Evolutionary conservation across 1,140 invertebrate genomes (phyloP), one percentile per base, ranked within the genome.

Genomic region (Heliconius hewitsoni): DNA sequence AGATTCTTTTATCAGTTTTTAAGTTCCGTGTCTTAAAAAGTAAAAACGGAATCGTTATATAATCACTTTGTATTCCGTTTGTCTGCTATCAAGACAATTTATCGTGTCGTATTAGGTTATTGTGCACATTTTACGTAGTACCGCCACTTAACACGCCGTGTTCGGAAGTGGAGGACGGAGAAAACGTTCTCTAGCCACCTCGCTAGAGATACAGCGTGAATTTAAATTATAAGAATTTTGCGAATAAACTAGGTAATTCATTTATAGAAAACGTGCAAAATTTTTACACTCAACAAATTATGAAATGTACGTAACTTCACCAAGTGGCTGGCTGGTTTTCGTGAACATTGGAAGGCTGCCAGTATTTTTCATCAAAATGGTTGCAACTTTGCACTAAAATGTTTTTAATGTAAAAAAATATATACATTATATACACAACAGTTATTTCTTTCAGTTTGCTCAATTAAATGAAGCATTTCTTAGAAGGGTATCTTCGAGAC

Each of bases 351-450:
- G 79, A 27, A 30, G 23, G 42, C 5, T 70, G 70, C 79, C 79
- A 80, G 60, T 80, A 18, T 18, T 77, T 39, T 46, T 66, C 37
- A 72, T 80, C 78, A 80, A 80, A 80, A 80, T 39, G 74, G 50
- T 18, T 52, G 50, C 50, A 52, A 52, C 18, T 19, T 79, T 75
- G 42, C 57, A 76, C 8, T 70, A 23, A 76, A 76, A 77, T 71
- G 66, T 37, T 71, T 52, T 52, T 34, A 66, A 77, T 78, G 52
- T 71, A 73, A 34, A 16, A 72, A 72, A 76, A 80, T 76, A 80
- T 71, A 46, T 42, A 37, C 6, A 75, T 73, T 42, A 37, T 4
- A 75, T 76, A 66, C 60, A 39, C 55, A 80, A 77, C 42, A 50
- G 71, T n/a, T 72, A 19, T 72, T 39, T 72, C 34, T 39, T 39